Evolutionary conservation across 1,140 invertebrate genomes (phyloP).

Genomic region (Trichoplusia ni): DNA sequence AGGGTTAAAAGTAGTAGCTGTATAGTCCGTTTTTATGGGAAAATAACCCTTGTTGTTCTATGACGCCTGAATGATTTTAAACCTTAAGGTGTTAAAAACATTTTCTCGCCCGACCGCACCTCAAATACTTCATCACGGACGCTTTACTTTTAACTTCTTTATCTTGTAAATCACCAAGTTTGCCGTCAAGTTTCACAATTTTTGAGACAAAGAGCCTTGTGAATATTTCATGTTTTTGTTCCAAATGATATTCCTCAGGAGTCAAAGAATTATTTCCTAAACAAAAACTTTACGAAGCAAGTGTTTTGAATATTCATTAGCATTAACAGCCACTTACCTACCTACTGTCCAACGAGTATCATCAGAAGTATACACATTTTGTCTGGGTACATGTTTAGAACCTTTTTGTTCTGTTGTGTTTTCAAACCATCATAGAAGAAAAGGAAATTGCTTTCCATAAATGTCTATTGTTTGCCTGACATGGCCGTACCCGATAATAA

Average conservation of each 20-base stretch:
- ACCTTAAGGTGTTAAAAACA: no score
- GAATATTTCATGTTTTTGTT: conserved; percentile 70
- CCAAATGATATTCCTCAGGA: conserved; percentile 51
- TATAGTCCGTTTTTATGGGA: no score
- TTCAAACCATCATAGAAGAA: not conserved
- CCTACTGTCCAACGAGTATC: no score
- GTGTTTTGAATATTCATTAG: conserved; percentile 63
- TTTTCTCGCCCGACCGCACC: no score
- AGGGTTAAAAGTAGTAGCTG: no score
- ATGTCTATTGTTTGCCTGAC: not conserved
- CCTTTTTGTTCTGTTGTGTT: no score
- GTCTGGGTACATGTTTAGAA: no score
- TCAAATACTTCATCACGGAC: conserved; percentile 39
- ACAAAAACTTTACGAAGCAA: conserved; percentile 47
- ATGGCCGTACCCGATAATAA: not conserved
- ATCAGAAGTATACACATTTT: not conserved
- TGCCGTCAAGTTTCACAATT: conserved; percentile 59
- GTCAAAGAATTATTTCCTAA: conserved; percentile 60
- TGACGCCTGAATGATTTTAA: no score
- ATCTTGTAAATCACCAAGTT: conserved; percentile 62
- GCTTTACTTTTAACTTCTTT: conserved; percentile 53
- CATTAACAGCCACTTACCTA: conserved; percentile 6
- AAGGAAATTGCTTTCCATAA: not conserved
- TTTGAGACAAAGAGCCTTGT: conserved; percentile 57
- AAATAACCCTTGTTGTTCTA: no score